Conservation (phyloP, 2,888 invertebrate genomes). For the Cryptus viduatorius region DNA sequence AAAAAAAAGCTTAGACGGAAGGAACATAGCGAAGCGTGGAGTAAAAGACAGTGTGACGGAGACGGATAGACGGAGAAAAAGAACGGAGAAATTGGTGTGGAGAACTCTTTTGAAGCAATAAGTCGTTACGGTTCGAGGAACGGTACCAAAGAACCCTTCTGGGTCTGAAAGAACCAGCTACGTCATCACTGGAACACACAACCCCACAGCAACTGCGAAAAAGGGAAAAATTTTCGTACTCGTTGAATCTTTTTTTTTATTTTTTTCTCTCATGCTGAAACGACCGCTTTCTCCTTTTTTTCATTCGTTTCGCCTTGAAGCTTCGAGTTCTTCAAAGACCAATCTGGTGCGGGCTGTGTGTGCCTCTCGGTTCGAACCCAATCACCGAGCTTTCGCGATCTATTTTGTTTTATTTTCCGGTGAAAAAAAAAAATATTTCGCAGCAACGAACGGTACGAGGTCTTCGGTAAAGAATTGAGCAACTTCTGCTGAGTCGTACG, state of each 20-base stretch:
- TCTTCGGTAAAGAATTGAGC: background rate
- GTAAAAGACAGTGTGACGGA: conserved; percentile 2
- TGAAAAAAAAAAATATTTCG: background rate
- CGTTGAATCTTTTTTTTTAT: conserved; percentile 1
- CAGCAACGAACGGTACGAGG: background rate
- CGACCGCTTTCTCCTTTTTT: conserved; percentile 36
- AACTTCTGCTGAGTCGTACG: background rate
- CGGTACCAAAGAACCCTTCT: conserved; percentile 36
- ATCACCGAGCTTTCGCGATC: background rate
- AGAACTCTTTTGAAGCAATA: conserved; percentile 41
- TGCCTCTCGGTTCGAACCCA: background rate
- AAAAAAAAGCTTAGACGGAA: background rate
- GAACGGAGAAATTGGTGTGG: conserved; percentile 2
- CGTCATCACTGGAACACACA: conserved; percentile 9
- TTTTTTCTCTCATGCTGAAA: conserved; percentile 43
- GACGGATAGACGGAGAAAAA: conserved; percentile 3
- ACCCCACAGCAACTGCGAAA: background rate
- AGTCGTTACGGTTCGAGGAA: conserved; percentile 31
- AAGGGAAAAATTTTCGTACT: conserved; percentile 14
- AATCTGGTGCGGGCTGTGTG: conserved; percentile 5
- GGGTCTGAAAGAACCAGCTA: conserved; percentile 36
- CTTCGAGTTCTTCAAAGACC: conserved; percentile 12
- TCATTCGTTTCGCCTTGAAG: conserved; percentile 31
- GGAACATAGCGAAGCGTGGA: background rate
- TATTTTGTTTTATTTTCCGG: background rate